These are phyloP conservation scores for Boleophthalmus pectinirostris DNA, from an alignment of 2,113 vertebrate species.

Conservation along the genomic window DNA sequence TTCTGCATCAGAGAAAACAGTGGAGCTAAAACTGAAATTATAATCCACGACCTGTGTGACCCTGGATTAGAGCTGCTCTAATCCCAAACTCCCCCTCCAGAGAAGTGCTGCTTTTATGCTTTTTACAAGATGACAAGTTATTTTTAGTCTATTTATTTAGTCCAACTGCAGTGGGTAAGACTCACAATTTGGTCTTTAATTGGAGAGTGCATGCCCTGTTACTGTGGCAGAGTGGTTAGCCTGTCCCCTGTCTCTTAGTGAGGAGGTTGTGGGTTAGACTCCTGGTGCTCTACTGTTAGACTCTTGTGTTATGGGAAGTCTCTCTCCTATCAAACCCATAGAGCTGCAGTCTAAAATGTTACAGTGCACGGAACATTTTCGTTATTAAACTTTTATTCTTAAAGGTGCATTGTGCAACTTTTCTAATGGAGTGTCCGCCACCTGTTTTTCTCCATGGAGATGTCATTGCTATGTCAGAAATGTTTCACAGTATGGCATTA, in stretches of 20 bases:
- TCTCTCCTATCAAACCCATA: too few species aligned
- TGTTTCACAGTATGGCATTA: too few species aligned
- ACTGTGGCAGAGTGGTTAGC: neutral
- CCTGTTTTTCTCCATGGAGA: too few species aligned
- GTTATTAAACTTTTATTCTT: too few species aligned
- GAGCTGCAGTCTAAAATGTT: too few species aligned
- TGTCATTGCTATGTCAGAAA: too few species aligned
- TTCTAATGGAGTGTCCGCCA: too few species aligned
- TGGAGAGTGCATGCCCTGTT: neutral
- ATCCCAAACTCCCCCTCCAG: neutral
- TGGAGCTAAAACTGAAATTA: neutral
- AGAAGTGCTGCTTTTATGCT: constrained; percentile 2
- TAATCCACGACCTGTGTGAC: neutral
- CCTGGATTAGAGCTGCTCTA: neutral
- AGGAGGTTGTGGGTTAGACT: neutral
- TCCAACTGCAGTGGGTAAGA: neutral
- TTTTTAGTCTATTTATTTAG: neutral
- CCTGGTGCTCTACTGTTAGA: too few species aligned
- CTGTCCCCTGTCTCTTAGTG: neutral
- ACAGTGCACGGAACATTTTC: too few species aligned
- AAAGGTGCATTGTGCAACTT: too few species aligned
- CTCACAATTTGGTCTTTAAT: neutral
- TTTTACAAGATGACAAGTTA: neutral
- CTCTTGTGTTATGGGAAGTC: too few species aligned
- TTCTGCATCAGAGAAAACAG: neutral